Percentiles rank a stretch among this genome's conserved stretches.
phyloP scores from a whole-genome alignment of 1,140 invertebrate species.

The Metaphire vulgaris region DNA sequence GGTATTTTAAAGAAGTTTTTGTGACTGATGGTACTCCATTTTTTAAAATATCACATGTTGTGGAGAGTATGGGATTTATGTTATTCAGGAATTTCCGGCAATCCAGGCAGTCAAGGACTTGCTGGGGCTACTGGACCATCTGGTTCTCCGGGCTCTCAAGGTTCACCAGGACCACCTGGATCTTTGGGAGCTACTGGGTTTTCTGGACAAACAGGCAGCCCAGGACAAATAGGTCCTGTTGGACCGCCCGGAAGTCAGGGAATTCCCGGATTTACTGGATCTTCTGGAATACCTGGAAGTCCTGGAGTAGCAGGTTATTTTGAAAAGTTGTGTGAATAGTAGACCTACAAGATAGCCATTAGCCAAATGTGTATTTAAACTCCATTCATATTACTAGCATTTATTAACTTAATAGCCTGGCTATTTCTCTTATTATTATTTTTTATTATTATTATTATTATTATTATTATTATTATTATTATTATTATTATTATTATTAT shows the following conservation, averaged over 20 bases:
- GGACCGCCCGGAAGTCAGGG: background rate
- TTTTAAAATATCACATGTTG: too few relatives aligned
- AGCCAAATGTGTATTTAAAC: background rate
- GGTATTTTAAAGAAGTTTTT: too few relatives aligned
- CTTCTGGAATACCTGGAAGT: background rate
- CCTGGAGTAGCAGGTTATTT: constrained; percentile 13
- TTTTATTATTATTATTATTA: too few relatives aligned
- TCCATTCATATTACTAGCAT: background rate
- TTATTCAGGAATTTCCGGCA: background rate
- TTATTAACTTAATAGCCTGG: background rate
- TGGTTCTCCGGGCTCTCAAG: background rate
- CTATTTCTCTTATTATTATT: constrained; percentile 3
- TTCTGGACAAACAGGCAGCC: background rate
- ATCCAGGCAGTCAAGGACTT: background rate
- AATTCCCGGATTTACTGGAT: constrained; percentile 10
- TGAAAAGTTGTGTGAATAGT: background rate
- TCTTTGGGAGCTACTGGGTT: background rate
- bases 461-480: too few relatives aligned
- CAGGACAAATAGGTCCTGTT: background rate
- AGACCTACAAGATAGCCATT: background rate
- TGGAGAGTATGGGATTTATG: too few relatives aligned
- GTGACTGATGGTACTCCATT: too few relatives aligned
- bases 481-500: too few relatives aligned
- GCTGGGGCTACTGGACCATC: background rate
- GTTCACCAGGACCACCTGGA: constrained; percentile 2